Evolutionary conservation across 2,888 invertebrate species (phyloP).

Genomic region (Cryptus viduatorius): DNA sequence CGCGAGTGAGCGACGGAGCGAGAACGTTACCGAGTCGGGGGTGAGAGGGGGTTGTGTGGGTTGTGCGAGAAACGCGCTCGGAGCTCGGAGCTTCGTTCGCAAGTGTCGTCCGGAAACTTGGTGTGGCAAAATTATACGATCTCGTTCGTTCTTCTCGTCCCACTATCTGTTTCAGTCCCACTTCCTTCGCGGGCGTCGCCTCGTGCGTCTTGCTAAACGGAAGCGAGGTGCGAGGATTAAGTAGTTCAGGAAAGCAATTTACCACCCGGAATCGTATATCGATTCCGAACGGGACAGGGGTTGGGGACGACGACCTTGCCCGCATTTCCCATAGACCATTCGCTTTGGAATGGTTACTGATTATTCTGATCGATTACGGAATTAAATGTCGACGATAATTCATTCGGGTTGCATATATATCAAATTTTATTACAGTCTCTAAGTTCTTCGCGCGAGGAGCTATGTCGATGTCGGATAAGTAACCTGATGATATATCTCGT

Average conservation of each 20-base stretch:
- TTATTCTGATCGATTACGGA: slow-evolving; percentile 43
- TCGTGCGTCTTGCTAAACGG: slow-evolving; percentile 59
- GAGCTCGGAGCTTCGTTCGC: slow-evolving; percentile 42
- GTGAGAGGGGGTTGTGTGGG: slow-evolving; percentile 23
- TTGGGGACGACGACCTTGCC: slow-evolving; percentile 43
- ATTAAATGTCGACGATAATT: slow-evolving; percentile 24
- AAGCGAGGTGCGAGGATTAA: slow-evolving; percentile 58
- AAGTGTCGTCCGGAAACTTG: slow-evolving; percentile 63
- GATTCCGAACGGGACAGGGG: slow-evolving; percentile 28
- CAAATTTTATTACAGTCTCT: neutral
- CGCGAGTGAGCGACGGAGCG: slow-evolving; percentile 47
- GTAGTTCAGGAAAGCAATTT: slow-evolving; percentile 64
- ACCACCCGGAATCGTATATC: slow-evolving; percentile 59
- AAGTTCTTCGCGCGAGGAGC: neutral
- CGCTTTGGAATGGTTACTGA: slow-evolving; percentile 19
- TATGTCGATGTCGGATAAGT: neutral
- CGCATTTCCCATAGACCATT: slow-evolving; percentile 52
- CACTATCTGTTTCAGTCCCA: neutral
- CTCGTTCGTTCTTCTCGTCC: slow-evolving; percentile 48
- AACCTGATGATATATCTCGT: neutral
- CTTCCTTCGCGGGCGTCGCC: slow-evolving; percentile 5
- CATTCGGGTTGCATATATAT: neutral
- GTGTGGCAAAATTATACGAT: slow-evolving; percentile 65
- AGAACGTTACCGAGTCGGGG: slow-evolving; percentile 42
- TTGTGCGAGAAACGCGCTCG: neutral